Evolutionary conservation across 2,888 invertebrate species (phyloP), one percentile per base, ranked within the genome.

Genomic region (Thumatha senex): DNA sequence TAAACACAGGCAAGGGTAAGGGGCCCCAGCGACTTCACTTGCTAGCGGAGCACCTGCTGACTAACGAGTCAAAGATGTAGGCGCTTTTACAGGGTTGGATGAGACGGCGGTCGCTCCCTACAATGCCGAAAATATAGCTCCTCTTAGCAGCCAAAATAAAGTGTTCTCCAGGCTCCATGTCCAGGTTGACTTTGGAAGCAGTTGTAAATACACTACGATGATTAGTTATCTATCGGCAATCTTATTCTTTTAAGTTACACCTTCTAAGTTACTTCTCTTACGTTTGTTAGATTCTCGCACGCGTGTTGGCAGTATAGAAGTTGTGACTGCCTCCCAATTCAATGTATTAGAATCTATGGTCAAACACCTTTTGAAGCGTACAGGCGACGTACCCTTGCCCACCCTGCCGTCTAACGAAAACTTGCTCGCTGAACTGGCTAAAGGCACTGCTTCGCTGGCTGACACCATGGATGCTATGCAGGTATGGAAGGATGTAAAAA

Each of bases 401-500:
- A 58, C 71, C 0, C 48, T 89, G 60, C 89, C 89, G 0, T 79
- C 76, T 33, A 83, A 86, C 51, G 30, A 75, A 55, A 58, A 78
- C 53, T 66, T 89, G n/a, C 66, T 73, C 38, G 54, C 48, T 7
- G 80, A 84, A 8, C 62, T 90, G 14, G 74, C 70, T 1, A 62
- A 54, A 9, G 89, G 89, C 44, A 79, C 62, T n/a, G 86, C 86
- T 0, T 76, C 84, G 0, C 72, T 90, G 33, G 73, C 80, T 0
- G 88, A 84, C 3, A 77, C 83, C 8, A 88, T 90, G 88, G 64
- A 83, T 41, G 84, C 88, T 43, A 78, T 89, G 84, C 85, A 88
- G 84, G 89, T 87, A 42, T 15, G 12, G 5, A 15, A 36, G 0
- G 13, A 39, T 24, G 5, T 24, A 4, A 24, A 4, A 2, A 24